Conservation (phyloP, 2,888 invertebrate genomes). For the Xylota segnis region DNA sequence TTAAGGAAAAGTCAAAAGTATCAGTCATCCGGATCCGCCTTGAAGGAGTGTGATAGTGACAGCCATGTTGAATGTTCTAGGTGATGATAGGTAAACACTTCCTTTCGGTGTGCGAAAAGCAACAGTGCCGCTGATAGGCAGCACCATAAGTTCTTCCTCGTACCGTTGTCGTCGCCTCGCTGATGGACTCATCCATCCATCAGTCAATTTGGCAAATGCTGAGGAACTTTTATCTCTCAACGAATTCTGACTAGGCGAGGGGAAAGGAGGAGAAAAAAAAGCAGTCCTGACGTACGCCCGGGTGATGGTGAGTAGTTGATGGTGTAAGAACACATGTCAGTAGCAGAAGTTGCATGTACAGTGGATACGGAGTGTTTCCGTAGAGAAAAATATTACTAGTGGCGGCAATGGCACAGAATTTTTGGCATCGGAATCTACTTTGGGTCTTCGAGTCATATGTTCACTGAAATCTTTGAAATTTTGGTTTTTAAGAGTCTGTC, state of each 20-base stretch:
- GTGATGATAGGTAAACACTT: conserved; percentile 31
- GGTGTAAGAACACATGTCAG: neutral
- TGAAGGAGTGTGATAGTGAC: conserved; percentile 3
- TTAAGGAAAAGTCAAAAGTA: conserved; percentile 2
- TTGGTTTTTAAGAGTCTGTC: no score
- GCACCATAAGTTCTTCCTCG: neutral
- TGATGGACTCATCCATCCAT: conserved; percentile 42
- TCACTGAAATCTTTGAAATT: no score
- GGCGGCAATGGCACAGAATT: neutral
- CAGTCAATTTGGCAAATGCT: conserved; percentile 36
- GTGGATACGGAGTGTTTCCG: neutral
- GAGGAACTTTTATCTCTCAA: conserved; percentile 4
- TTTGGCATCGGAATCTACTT: no score
- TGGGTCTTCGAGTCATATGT: no score
- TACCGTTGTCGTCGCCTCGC: neutral
- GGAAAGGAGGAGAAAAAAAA: neutral
- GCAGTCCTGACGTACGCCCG: neutral
- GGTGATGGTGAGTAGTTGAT: neutral
- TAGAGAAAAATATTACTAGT: neutral
- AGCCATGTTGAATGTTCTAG: conserved; percentile 2
- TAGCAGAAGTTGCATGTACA: conserved; percentile 15
- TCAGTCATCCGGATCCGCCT: conserved; percentile 2
- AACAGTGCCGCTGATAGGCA: conserved; percentile 24
- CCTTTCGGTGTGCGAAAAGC: conserved; percentile 12
- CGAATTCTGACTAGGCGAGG: conserved; percentile 7